Conservation (phyloP, 2,113 vertebrate species). For the Anolis carolinensis region DNA sequence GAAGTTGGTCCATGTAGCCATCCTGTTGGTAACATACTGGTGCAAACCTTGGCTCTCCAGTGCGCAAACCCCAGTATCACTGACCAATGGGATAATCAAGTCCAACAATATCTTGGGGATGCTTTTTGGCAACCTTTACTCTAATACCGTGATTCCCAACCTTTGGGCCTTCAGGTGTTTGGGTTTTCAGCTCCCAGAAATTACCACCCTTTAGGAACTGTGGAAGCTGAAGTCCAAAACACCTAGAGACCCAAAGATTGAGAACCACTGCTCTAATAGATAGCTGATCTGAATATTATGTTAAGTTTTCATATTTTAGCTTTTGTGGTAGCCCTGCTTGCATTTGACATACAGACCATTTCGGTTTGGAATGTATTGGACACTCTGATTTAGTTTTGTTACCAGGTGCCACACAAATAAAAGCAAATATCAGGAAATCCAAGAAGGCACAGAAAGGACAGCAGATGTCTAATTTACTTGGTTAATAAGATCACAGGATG, state of each 20-base stretch:
- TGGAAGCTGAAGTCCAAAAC: too few species aligned
- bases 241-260: too few species aligned
- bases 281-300: not conserved
- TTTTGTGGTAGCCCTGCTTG: not conserved
- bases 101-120: too few species aligned
- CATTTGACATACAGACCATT: not conserved
- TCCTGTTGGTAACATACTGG: too few species aligned
- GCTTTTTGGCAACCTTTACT: too few species aligned
- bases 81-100: too few species aligned
- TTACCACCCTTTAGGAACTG: too few species aligned
- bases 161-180: too few species aligned
- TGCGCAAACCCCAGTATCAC: too few species aligned
- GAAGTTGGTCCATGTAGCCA: not conserved
- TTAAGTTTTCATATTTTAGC: not conserved
- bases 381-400: not conserved
- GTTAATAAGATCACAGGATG: not conserved
- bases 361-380: not conserved
- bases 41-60: too few species aligned
- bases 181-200: too few species aligned
- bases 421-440: not conserved
- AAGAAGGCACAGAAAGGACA: not conserved
- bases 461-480: conserved; percentile 1
- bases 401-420: not conserved
- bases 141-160: too few species aligned
- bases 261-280: not conserved